Percentiles rank a stretch among this genome's conserved stretches.
These are phyloP conservation scores for Aporophyla lueneburgensis DNA, from an alignment of 2,888 invertebrate species.

Conservation along the genomic window DNA sequence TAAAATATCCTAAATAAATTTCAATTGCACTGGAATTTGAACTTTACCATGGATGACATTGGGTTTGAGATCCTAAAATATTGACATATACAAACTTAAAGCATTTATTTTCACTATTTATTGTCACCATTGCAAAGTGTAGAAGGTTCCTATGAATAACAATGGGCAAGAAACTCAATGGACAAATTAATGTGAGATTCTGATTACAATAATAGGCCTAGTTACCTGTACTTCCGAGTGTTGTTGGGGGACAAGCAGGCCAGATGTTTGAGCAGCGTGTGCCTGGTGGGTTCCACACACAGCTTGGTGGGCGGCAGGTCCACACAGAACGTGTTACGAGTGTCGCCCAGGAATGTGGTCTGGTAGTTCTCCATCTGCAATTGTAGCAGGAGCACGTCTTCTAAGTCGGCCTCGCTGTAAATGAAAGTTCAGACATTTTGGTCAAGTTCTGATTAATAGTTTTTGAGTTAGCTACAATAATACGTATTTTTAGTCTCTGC, in stretches of 20 bases:
- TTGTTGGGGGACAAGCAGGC: conserved; percentile 79
- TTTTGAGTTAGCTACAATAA: too few relatives aligned
- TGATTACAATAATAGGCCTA: not conserved
- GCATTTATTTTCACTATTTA: too few relatives aligned
- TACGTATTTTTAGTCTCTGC: too few relatives aligned
- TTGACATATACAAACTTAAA: not conserved
- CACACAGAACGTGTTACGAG: conserved; percentile 84
- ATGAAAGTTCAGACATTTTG: not conserved
- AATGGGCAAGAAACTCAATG: not conserved
- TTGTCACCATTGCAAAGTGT: not conserved
- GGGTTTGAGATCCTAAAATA: not conserved
- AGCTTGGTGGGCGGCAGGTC: conserved; percentile 82
- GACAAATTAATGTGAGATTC: not conserved
- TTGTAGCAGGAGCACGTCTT: conserved; percentile 92
- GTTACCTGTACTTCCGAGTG: conserved; percentile 77
- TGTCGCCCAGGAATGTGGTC: conserved; percentile 91
- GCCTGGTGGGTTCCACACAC: conserved; percentile 68
- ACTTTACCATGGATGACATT: not conserved
- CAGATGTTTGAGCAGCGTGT: conserved; percentile 81
- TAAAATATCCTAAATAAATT: too few relatives aligned
- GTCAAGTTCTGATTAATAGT: too few relatives aligned
- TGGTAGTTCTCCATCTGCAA: conserved; percentile 91
- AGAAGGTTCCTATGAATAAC: not conserved
- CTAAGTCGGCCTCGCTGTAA: conserved; percentile 93
- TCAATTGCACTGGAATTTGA: not conserved